phyloP scores from a whole-genome alignment of 2,888 invertebrate species.

The Masnerella sp. region DNA sequence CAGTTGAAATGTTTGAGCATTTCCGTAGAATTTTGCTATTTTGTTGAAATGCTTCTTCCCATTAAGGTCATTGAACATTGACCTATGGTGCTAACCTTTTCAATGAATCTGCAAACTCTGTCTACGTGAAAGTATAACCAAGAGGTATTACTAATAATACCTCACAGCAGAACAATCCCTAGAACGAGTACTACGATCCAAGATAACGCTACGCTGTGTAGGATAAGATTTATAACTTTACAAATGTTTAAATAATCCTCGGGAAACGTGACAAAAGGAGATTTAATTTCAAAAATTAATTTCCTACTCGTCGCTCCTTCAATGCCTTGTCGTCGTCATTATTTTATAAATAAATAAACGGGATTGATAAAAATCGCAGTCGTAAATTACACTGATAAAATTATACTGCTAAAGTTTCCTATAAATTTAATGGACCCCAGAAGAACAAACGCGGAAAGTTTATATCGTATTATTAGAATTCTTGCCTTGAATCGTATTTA shows the following conservation, averaged over 20 bases:
- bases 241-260: slow-evolving; percentile 32
- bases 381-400: too few species aligned
- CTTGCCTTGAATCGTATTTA: too few species aligned
- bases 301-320: too few species aligned
- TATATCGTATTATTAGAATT: too few species aligned
- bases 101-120: slow-evolving; percentile 57
- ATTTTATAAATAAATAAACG: background rate
- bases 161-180: slow-evolving; percentile 48
- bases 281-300: background rate
- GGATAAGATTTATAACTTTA: slow-evolving; percentile 32
- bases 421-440: too few species aligned
- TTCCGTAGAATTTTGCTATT: slow-evolving; percentile 17
- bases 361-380: background rate
- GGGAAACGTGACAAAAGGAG: background rate
- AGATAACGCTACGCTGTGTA: slow-evolving; percentile 26
- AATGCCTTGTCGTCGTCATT: too few species aligned
- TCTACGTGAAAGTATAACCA: slow-evolving; percentile 59
- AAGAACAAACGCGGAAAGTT: too few species aligned
- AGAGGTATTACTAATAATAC: slow-evolving; percentile 56
- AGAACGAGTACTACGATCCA: slow-evolving; percentile 44
- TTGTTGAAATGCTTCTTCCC: slow-evolving; percentile 28
- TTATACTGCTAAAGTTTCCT: too few species aligned
- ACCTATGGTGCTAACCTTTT: slow-evolving; percentile 58
- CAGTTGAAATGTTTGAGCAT: background rate
- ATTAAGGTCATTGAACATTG: slow-evolving; percentile 58